Evolutionary conservation across 2,113 vertebrate species (phyloP).

Genomic region (Gambusia affinis): DNA sequence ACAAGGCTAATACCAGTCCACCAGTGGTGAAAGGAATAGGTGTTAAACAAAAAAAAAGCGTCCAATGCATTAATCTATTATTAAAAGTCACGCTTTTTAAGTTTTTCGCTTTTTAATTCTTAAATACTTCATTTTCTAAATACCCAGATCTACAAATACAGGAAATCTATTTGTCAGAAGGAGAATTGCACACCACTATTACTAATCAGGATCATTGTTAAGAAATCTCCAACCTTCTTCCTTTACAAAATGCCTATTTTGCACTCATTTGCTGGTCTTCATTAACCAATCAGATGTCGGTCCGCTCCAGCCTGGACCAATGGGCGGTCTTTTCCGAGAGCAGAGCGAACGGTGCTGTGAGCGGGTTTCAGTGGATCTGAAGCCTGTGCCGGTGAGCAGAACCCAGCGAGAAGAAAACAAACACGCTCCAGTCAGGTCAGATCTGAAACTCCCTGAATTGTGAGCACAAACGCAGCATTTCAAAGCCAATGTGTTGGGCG

Average conservation of each 20-base stretch:
- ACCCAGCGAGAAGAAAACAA: too few species aligned
- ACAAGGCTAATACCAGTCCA: too few species aligned
- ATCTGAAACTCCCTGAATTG: too few species aligned
- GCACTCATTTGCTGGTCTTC: background rate
- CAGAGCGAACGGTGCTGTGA: constrained; percentile 21
- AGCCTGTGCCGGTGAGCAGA: background rate
- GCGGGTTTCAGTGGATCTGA: background rate
- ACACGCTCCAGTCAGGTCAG: too few species aligned
- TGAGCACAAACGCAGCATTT: too few species aligned
- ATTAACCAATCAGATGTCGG: constrained; percentile 59
- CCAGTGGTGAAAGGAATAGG: too few species aligned
- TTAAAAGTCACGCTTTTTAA: background rate
- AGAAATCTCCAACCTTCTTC: background rate
- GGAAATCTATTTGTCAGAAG: background rate
- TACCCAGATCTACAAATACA: background rate
- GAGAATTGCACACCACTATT: background rate
- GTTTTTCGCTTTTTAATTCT: background rate
- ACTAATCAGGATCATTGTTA: background rate
- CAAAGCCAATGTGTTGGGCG: too few species aligned
- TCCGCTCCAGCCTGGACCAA: constrained; percentile 57
- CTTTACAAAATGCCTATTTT: background rate
- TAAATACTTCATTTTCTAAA: background rate
- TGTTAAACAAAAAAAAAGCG: too few species aligned
- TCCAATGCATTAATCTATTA: background rate
- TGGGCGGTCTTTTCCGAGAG: constrained; percentile 44